Evolutionary conservation across 1,140 invertebrate genomes (phyloP).

Genomic region (Sminthurides bifidus): DNA sequence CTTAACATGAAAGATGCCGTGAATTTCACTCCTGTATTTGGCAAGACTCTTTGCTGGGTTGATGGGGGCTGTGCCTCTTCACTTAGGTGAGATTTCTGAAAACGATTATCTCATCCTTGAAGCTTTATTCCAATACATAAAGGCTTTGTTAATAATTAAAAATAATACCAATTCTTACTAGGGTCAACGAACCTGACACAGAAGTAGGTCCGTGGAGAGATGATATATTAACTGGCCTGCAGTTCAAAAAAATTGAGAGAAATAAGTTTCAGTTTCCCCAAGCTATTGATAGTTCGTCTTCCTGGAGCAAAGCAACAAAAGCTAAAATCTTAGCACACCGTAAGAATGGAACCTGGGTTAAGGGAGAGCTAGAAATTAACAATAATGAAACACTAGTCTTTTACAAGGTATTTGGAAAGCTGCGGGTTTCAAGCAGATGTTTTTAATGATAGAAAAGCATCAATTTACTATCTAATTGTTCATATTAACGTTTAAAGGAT

Average conservation of each 20-base stretch:
- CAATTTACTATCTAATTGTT: neutral
- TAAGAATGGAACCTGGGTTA: slow-evolving; percentile 6
- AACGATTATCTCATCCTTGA: neutral
- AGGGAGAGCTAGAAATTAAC: slow-evolving; percentile 27
- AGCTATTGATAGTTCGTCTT: slow-evolving; percentile 19
- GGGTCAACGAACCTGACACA: slow-evolving; percentile 17
- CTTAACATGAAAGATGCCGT: slow-evolving; percentile 1
- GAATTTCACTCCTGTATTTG: neutral
- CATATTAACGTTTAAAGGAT: slow-evolving; percentile 11
- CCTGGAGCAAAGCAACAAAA: slow-evolving; percentile 20
- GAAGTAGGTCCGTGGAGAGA: slow-evolving; percentile 30
- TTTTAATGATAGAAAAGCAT: neutral
- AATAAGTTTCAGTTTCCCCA: slow-evolving; percentile 23
- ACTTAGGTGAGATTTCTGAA: slow-evolving; percentile 13
- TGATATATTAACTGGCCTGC: slow-evolving; percentile 23
- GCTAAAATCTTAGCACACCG: slow-evolving; percentile 14
- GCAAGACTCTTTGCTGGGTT: slow-evolving; percentile 23
- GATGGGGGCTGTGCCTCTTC: slow-evolving; percentile 19
- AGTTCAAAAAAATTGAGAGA: slow-evolving; percentile 5
- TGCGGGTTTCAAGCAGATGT: neutral
- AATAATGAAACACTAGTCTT: slow-evolving; percentile 30
- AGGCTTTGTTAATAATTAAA: neutral
- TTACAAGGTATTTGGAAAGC: slow-evolving; percentile 15
- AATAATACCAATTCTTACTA: neutral
- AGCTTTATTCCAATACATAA: neutral